Conservation (phyloP, 2,113 vertebrate species). For the Xenopus laevis region DNA sequence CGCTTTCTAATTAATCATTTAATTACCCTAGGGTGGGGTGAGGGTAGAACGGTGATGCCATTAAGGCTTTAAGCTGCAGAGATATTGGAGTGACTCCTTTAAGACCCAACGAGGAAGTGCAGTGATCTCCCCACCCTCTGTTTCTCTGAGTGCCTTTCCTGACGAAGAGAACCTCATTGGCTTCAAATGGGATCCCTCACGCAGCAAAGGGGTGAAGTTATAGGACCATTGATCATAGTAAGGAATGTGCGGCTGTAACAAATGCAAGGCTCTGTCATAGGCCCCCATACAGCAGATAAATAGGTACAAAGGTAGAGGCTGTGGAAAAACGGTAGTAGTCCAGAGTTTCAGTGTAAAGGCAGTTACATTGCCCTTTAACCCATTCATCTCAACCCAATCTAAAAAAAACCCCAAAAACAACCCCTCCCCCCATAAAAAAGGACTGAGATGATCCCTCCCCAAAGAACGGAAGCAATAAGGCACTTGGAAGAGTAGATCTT, state of each 20-base stretch:
- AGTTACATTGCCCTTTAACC: slow-evolving; percentile 2
- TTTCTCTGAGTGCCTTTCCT: too few species aligned
- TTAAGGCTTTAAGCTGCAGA: background rate
- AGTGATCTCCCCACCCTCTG: too few species aligned
- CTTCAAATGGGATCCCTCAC: too few species aligned
- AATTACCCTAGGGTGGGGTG: background rate
- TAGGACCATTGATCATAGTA: background rate
- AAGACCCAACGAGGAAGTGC: too few species aligned
- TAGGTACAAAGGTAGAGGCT: background rate
- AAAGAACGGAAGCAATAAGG: slow-evolving; percentile 31
- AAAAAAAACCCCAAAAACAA: background rate
- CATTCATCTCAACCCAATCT: slow-evolving; percentile 8
- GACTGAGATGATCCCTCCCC: slow-evolving; percentile 3
- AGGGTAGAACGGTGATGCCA: background rate
- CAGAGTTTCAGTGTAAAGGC: slow-evolving; percentile 13
- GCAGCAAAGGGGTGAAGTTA: background rate
- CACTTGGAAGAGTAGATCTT: slow-evolving; percentile 28
- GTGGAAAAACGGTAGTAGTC: background rate
- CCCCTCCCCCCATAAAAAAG: slow-evolving; percentile 3
- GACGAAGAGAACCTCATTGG: too few species aligned
- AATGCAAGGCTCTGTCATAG: background rate
- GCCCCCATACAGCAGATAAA: slow-evolving; percentile 12
- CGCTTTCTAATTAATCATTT: background rate
- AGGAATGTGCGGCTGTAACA: slow-evolving; percentile 9
- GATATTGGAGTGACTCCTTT: background rate